A percentile compares a stretch with the other conserved stretches of the same genome.
Evolutionary conservation across 2,797 vertebrate genomes (phyloP).

Genomic region (Iguana delicatissima): DNA sequence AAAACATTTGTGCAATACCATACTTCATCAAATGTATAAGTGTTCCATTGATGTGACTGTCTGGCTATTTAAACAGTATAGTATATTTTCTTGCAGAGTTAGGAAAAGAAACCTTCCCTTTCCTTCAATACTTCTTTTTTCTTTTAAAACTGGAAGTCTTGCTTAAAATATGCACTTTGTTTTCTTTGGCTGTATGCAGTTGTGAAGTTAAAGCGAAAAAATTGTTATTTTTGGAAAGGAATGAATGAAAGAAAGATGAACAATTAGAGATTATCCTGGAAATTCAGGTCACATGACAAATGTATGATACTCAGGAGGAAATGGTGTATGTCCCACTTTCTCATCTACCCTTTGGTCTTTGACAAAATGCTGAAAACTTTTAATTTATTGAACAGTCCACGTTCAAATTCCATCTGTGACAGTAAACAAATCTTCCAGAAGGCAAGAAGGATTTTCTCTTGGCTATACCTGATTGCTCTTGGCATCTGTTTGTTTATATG

Average conservation of each 20-base stretch:
- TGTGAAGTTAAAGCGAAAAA: constrained; percentile 35
- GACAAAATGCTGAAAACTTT: constrained; percentile 23
- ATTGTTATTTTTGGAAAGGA: constrained; percentile 22
- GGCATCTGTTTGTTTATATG: constrained; percentile 27
- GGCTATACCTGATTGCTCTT: constrained; percentile 29
- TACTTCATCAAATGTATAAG: constrained; percentile 39
- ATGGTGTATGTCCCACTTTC: neutral
- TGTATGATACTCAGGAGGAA: constrained; percentile 5
- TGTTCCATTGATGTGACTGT: neutral
- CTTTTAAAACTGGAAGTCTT: constrained; percentile 7
- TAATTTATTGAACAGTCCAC: constrained; percentile 22
- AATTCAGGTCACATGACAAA: constrained; percentile 12
- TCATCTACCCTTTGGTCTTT: neutral
- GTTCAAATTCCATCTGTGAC: constrained; percentile 31
- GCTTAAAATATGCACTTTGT: neutral
- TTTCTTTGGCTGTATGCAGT: constrained; percentile 11
- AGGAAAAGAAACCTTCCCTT: neutral
- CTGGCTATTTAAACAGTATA: constrained; percentile 21
- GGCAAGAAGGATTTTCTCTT: constrained; percentile 33
- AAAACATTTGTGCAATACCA: constrained; percentile 26
- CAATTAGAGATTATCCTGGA: neutral
- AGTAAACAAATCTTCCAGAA: constrained; percentile 24
- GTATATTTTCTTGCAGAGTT: neutral
- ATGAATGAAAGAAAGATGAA: constrained; percentile 9
- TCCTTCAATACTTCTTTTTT: neutral